These are phyloP conservation scores for Papilio polytes DNA, from an alignment of 1,140 invertebrate species.

Conservation along the genomic window DNA sequence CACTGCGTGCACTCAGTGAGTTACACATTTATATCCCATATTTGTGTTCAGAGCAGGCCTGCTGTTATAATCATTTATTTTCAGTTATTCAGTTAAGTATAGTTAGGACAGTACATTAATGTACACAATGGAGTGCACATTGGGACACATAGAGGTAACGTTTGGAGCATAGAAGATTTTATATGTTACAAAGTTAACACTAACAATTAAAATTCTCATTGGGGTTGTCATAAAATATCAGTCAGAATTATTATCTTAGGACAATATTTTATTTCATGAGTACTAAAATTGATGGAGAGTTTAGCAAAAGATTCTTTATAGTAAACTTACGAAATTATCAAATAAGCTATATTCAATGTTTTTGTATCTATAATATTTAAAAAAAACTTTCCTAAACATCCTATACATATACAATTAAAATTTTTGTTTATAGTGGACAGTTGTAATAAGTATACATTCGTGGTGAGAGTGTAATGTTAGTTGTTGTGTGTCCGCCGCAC, in stretches of 20 bases:
- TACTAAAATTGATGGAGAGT: neutral
- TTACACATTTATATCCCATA: conserved; percentile 79
- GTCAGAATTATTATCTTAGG: neutral
- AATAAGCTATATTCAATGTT: neutral
- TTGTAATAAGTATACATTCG: neutral
- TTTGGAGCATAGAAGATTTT: conserved; percentile 5
- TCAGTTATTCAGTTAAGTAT: conserved; percentile 38
- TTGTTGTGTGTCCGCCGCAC: conserved; percentile 57
- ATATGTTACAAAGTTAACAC: neutral
- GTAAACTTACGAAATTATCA: neutral
- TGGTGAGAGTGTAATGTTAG: neutral
- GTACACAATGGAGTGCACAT: neutral
- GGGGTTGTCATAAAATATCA: neutral
- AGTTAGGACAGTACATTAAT: conserved; percentile 8
- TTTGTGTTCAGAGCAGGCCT: conserved; percentile 72
- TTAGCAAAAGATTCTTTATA: neutral
- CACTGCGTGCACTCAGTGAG: conserved; percentile 82
- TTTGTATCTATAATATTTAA: neutral
- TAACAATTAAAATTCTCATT: neutral
- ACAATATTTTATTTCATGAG: neutral
- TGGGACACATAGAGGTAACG: neutral
- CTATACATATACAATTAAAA: too few relatives aligned
- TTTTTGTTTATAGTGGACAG: too few relatives aligned
- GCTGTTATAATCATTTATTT: conserved; percentile 38
- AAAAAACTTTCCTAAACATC: neutral